Base-by-base conservation (phyloP, 2,113 vertebrate species). In the Ploceus nigricollis region DNA sequence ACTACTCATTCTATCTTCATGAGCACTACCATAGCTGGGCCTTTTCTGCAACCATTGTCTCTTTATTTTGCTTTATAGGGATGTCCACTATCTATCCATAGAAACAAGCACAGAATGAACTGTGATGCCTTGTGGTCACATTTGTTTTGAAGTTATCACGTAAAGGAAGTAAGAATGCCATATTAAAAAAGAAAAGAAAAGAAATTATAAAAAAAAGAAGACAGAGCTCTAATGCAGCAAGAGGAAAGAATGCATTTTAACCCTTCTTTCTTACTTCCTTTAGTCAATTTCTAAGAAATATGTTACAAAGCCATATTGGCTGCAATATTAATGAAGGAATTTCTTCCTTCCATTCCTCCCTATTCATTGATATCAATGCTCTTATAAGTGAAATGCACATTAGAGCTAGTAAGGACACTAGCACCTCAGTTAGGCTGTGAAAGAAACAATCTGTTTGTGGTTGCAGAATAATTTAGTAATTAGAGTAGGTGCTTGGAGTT, bases 31-130 rank as follows among this genome's bases (percentile, higher is more conserved):
- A 77, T 54, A 42, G 16, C 27, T 60, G 18, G 56, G 35, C 18
- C 42, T 90, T 66, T 90, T 78, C 48, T 71, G 31, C n/a, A 85
- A 8, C 12, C 15, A 27, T 24, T 68, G 11, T 53, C 40, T 65
- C 54, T 82, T 76, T 65, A 40, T 60, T 83, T 87, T 60, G 5
- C 58, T 72, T 83, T 77, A 33, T 11, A 77, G 23, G 11, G 37
- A 65, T 89, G 72, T 17, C 37, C 0, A 3, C 45, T 57, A 22
- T 31, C 22, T 91, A 91, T 61, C 84, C 60, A 89, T 81, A 81
- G 92, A 93, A 95, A 95, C 78, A 89, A 94, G 58, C 11, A 45
- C 28, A 50, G 45, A 73, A 87, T 53, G 37, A 91, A 53, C 68
- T 57, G 37, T 37, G 28, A 78, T 93, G 50, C 15, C 28, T 87